These are phyloP conservation scores for Lepus townsendii DNA, from an alignment of 2,797 vertebrate species.

Conservation along the genomic window DNA sequence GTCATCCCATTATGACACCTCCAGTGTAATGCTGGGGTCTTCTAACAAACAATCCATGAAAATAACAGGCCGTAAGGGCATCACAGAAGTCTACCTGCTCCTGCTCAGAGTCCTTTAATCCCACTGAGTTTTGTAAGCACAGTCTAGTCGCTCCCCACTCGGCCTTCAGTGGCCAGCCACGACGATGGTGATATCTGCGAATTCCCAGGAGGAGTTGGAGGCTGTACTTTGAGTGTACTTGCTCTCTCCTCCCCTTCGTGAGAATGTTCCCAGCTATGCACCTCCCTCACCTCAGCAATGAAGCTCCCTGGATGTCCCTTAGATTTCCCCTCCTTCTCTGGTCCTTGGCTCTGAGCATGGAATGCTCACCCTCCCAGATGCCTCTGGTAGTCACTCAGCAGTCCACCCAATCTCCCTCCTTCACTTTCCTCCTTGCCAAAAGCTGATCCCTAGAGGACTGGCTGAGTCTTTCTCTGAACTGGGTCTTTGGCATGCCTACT, in stretches of 20 bases:
- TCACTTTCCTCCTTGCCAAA: neutral
- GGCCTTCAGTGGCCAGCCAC: neutral
- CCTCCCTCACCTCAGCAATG: neutral
- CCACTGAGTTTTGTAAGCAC: neutral
- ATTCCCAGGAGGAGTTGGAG: neutral
- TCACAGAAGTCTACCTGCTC: neutral
- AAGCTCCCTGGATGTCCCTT: neutral
- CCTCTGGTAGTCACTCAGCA: neutral
- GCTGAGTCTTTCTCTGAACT: neutral
- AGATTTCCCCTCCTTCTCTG: neutral
- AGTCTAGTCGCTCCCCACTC: neutral
- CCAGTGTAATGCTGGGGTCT: neutral
- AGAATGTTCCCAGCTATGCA: neutral
- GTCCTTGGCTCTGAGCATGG: neutral
- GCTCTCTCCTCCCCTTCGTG: neutral
- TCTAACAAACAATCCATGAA: constrained; percentile 2
- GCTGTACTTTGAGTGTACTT: neutral
- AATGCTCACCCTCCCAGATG: neutral
- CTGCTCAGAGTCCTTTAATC: neutral
- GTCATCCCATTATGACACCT: neutral
- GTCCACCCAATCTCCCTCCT: neutral
- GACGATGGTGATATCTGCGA: neutral
- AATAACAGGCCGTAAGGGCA: neutral
- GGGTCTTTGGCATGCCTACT: neutral
- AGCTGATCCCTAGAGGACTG: neutral